phyloP scores from a whole-genome alignment of 2,113 vertebrate species.

The Peromyscus polionotus region DNA sequence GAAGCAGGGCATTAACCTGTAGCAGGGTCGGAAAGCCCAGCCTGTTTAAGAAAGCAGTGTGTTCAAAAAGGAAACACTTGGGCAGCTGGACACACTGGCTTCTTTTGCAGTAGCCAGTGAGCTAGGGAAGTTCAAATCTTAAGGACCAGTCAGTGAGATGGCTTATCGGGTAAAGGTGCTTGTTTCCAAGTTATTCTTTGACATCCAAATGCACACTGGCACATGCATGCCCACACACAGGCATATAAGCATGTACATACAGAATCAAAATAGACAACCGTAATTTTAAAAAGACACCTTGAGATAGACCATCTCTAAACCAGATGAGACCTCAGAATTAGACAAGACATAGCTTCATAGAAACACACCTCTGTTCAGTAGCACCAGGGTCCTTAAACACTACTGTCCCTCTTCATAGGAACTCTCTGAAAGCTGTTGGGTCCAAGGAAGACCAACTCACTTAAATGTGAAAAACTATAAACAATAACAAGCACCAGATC shows the following conservation, averaged over 20 bases:
- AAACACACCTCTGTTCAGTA: neutral
- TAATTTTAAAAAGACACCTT: neutral
- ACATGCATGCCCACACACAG: neutral
- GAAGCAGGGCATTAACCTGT: neutral
- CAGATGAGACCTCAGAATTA: neutral
- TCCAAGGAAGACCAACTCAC: neutral
- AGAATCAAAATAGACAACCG: neutral
- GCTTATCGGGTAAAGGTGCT: neutral
- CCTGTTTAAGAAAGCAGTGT: neutral
- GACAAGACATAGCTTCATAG: neutral
- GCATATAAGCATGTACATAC: neutral
- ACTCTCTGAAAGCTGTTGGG: neutral
- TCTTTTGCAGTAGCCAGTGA: neutral
- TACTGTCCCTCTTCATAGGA: neutral
- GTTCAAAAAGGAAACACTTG: neutral
- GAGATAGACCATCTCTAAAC: neutral
- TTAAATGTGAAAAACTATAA: conserved; percentile 11
- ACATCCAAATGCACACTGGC: neutral
- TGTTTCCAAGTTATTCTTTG: neutral
- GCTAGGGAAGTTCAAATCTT: neutral
- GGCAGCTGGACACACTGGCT: neutral
- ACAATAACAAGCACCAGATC: neutral
- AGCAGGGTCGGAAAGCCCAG: neutral
- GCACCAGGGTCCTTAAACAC: neutral
- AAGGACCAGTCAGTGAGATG: neutral